Conservation (phyloP, 2,888 invertebrate species). For the Euplagia quadripunctaria region DNA sequence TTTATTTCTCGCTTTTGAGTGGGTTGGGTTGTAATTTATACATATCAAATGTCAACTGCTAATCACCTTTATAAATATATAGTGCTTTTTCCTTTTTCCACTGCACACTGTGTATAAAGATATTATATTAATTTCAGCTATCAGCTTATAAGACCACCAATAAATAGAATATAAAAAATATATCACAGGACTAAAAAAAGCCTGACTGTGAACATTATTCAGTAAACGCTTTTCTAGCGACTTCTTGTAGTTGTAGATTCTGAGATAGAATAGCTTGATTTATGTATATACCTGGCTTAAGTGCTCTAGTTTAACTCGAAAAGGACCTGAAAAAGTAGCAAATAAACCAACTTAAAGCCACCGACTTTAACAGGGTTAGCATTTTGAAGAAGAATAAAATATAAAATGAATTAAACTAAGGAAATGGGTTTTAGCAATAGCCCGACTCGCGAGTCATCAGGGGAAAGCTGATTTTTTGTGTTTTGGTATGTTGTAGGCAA, state of each 20-base stretch:
- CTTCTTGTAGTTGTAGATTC: constrained; percentile 1
- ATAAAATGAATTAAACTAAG: background rate
- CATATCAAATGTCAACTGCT: no score
- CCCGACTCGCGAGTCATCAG: no score
- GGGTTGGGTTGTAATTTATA: no score
- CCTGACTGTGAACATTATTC: background rate
- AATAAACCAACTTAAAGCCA: background rate
- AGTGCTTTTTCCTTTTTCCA: no score
- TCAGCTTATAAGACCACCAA: no score
- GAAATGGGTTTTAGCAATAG: no score
- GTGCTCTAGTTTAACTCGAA: background rate
- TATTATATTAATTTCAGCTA: no score
- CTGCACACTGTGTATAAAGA: no score
- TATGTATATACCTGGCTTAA: background rate
- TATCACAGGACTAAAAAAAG: background rate
- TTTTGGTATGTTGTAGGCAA: no score
- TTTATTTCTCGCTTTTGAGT: no score
- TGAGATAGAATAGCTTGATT: background rate
- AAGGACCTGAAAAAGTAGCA: background rate
- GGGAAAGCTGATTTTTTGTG: no score
- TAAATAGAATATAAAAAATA: background rate
- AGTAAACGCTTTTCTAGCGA: background rate
- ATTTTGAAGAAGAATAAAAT: background rate
- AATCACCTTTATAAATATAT: no score
- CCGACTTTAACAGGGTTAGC: background rate